Base-by-base conservation (phyloP, 1,140 invertebrate species). In the Brevipalpus yothersi region DNA sequence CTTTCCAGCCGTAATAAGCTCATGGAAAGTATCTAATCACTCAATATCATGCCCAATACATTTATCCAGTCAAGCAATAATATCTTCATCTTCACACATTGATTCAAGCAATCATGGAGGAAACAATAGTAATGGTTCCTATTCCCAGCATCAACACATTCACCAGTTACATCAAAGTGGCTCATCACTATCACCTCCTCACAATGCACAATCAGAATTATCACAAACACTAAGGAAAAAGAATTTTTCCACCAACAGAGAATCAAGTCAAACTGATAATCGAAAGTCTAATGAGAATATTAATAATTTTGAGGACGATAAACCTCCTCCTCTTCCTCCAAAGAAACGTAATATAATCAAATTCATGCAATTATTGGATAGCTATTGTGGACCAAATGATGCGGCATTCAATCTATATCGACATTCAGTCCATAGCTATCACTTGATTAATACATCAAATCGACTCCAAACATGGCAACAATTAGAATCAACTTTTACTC, bases 331-430 rank as follows among this genome's bases (percentile, higher is more conserved):
- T 54, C 72, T 92, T 61, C 88, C 88, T 23, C 78, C 83, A 0
- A 92, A 92, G 72, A 89, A 88, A 71, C 84, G 83, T 70, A 83
- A 91, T 75, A 89, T 94, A 65, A 86, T 89, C 80, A 86, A 85
- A 53, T 94, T 93, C 73, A 91, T 93, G 86, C 84, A 90, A 72
- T 86, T 90, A 79, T 85, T 90, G 69, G 84, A 85, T 1, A 51
- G 21, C 8, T 89, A 85, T 72, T 83, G 82, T 59, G 83, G 85
- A 65, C 80, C 81, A 39, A 75, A 72, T 61, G 76, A 76, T 58
- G 77, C 76, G 62, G 82, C 31, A 41, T 19, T 57, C 7, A 42
- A 86, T 65, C 81, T 84, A 70, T 79, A 84, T 66, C 75, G 84
- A 40, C 84, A 87, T 68, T 87, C 84, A 2, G 77, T 87, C 66